phyloP scores from a whole-genome alignment of 1,140 invertebrate genomes.

The Plodia interpunctella region DNA sequence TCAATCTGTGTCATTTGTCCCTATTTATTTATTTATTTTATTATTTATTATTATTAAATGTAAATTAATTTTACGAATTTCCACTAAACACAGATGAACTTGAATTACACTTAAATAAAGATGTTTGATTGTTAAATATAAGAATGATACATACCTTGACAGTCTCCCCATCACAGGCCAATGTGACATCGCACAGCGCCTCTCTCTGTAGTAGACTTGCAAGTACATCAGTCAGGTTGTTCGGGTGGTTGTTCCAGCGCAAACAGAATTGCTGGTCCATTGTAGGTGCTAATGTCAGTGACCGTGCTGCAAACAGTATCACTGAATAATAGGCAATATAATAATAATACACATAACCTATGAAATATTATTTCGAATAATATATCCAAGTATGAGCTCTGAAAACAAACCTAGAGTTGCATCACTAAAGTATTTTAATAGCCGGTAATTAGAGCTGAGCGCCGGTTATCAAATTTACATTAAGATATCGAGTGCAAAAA shows the following conservation, averaged over 20 bases:
- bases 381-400: conserved; percentile 1
- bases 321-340: neutral
- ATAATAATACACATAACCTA: neutral
- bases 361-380: neutral
- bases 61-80: too few relatives aligned
- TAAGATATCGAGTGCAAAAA: conserved; percentile 69
- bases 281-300: conserved; percentile 78
- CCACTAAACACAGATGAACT: too few relatives aligned
- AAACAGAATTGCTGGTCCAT: conserved; percentile 97
- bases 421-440: conserved; percentile 41
- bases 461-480: conserved; percentile 64
- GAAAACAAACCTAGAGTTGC: conserved; percentile 41
- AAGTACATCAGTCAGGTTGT: conserved; percentile 92
- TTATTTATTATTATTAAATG: too few relatives aligned
- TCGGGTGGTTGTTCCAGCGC: conserved; percentile 95
- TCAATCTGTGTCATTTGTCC: too few relatives aligned
- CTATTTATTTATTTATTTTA: too few relatives aligned
- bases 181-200: conserved; percentile 93
- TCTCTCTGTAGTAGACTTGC: conserved; percentile 90
- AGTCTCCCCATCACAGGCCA: conserved; percentile 93
- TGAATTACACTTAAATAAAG: too few relatives aligned
- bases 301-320: conserved; percentile 66
- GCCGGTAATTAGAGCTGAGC: conserved; percentile 60
- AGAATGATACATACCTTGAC: conserved; percentile 80
- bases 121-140: too few relatives aligned